Evolutionary conservation across 2,888 invertebrate genomes (phyloP).

Genomic region (Nomada ruficornis): DNA sequence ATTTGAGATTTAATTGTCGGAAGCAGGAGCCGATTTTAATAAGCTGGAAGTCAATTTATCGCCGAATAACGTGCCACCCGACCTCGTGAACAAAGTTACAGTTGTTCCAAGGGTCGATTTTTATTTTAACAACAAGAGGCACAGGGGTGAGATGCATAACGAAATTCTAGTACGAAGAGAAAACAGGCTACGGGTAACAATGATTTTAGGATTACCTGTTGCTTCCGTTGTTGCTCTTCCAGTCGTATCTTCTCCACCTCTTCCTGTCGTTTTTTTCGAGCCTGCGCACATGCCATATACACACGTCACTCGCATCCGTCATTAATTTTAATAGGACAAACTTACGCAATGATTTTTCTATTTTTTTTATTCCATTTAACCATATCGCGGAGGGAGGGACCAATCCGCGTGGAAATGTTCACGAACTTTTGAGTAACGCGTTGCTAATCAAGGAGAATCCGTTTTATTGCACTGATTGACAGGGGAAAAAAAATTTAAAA

Average conservation of each 20-base stretch:
- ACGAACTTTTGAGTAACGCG: not conserved
- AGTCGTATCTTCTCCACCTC: conserved; percentile 93
- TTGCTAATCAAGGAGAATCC: not conserved
- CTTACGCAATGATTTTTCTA: conserved; percentile 58
- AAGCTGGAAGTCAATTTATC: conserved; percentile 6
- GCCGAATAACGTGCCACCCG: conserved; percentile 12
- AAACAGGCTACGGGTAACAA: conserved; percentile 47
- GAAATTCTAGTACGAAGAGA: conserved; percentile 7
- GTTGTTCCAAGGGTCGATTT: conserved; percentile 4
- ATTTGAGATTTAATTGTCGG: not conserved
- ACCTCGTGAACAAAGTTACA: not conserved
- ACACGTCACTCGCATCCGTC: conserved; percentile 79
- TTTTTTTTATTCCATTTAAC: not conserved
- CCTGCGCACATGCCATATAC: conserved; percentile 87
- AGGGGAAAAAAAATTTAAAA: not conserved
- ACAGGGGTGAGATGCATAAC: no score
- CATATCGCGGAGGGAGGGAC: not conserved
- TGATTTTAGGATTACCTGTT: conserved; percentile 88
- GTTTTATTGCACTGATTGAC: not conserved
- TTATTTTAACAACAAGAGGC: conserved; percentile 4
- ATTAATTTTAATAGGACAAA: conserved; percentile 53
- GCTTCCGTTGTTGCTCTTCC: conserved; percentile 93
- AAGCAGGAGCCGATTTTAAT: not conserved
- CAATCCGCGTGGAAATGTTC: not conserved
- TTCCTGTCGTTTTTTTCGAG: conserved; percentile 93